Conservation (phyloP, 2,888 invertebrate species). For the Lysandra coridon region DNA sequence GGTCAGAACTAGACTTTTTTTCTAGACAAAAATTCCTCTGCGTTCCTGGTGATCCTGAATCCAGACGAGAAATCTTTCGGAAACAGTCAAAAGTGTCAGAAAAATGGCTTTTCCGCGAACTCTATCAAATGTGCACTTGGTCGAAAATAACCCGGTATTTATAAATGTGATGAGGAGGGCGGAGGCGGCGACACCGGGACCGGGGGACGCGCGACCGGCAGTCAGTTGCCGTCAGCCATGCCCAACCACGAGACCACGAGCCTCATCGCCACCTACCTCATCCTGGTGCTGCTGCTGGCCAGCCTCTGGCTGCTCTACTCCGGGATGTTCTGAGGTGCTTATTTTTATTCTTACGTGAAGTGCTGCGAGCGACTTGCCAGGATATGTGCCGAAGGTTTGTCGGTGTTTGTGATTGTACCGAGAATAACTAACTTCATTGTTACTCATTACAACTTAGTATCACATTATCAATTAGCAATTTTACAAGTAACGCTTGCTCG, state of each 20-base stretch:
- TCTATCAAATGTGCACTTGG: constrained; percentile 46
- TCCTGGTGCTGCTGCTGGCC: constrained; percentile 83
- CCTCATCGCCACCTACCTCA: constrained; percentile 85
- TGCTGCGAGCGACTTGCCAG: background rate
- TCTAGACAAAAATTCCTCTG: too few species aligned
- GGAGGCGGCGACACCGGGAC: constrained; percentile 49
- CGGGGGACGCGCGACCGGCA: background rate
- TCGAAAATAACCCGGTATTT: constrained; percentile 63
- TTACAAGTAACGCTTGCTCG: background rate
- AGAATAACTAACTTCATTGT: too few species aligned
- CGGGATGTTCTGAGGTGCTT: constrained; percentile 78
- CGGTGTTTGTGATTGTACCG: background rate
- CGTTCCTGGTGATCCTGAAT: too few species aligned
- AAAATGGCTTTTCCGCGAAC: constrained; percentile 8
- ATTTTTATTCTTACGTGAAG: constrained; percentile 26
- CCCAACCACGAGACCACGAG: constrained; percentile 83
- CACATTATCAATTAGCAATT: background rate
- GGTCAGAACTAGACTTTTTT: too few species aligned
- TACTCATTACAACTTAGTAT: too few species aligned
- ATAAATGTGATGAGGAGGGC: constrained; percentile 63
- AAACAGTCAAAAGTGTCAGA: background rate
- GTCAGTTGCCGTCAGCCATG: constrained; percentile 58
- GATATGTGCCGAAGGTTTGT: background rate
- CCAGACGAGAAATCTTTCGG: too few species aligned
- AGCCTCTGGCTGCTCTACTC: constrained; percentile 85